Evolutionary conservation across 2,888 invertebrate genomes (phyloP).

Genomic region (Ferdinandea cuprea): DNA sequence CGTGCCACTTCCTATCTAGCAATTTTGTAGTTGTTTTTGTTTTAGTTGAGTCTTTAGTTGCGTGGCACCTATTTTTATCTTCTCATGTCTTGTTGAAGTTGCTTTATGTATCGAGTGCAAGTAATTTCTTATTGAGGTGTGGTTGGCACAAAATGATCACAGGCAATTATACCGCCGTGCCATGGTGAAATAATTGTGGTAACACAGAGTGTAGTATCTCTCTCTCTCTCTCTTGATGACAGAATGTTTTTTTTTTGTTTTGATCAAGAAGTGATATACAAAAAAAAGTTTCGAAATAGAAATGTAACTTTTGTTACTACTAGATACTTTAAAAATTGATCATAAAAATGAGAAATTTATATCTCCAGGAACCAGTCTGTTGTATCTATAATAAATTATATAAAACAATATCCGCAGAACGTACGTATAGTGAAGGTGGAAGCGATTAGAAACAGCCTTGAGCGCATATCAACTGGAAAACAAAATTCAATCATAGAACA

Average conservation of each 20-base stretch:
- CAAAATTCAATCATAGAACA: constrained; percentile 35
- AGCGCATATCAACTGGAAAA: constrained; percentile 12
- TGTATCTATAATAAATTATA: background rate
- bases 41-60: constrained; percentile 46
- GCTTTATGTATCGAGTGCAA: constrained; percentile 53
- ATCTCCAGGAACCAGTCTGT: too few relatives aligned
- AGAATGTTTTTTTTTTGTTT: constrained; percentile 19
- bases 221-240: constrained; percentile 13
- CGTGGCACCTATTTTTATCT: constrained; percentile 68
- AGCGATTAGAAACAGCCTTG: constrained; percentile 44
- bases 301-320: too few relatives aligned
- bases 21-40: constrained; percentile 16
- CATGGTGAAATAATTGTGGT: constrained; percentile 70
- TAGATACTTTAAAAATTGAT: background rate
- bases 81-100: constrained; percentile 51
- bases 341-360: constrained; percentile 12
- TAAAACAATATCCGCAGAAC: constrained; percentile 11
- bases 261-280: constrained; percentile 29
- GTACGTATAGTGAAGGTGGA: constrained; percentile 34
- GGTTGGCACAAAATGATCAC: constrained; percentile 74
- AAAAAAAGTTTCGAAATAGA: constrained; percentile 7
- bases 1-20: constrained; percentile 61
- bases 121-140: constrained; percentile 72
- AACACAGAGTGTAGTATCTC: constrained; percentile 31
- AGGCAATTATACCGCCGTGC: constrained; percentile 69